Evolutionary conservation across 2,797 vertebrate species (phyloP), one percentile per base, ranked within the genome.

Genomic region (Micropoecilia bifurca): DNA sequence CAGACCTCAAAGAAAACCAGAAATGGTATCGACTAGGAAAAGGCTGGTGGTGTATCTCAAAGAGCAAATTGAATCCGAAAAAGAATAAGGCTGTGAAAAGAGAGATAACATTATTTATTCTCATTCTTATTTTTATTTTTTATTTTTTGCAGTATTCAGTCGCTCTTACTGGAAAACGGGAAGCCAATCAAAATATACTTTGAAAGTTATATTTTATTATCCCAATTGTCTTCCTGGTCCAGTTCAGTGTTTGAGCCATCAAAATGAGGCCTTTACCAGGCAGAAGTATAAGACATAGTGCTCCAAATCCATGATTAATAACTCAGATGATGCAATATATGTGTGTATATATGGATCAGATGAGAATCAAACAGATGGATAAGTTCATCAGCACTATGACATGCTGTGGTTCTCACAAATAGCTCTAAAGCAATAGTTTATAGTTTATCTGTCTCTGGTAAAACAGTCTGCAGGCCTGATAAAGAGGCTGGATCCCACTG

Each of bases 381-480:
- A 83, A 77, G 78, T 87, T 88, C 85, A 86, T 87, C 87, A 78
- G 83, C 79, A 43, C 71, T 4, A 46, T 78, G 89, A 80, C 5
- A 30, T 73, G 75, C 78, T 88, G 80, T 63, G 8, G 61, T 2
- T 50, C 82, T 88, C 75, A 50, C 73, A 80, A 91, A 85, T 81
- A 79, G 86, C 81, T 85, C 80, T 81, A 85, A 89, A 88, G 85
- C 86, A 77, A 90, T 84, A 90, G 79, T 79, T 82, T 88, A 90
- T 84, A 90, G 79, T 79, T 82, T 88, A 90, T 79, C 83, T 90
- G 90, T 86, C 87, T 85, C 79, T 77, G 89, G 82, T 75, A 78
- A 87, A 93, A 92, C 82, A 85, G 80, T 82, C 86, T 82, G 55
- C 76, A 78, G 73, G 71, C 73, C 82, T 82, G 91, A 94, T 92